Percentiles rank a stretch among this genome's conserved stretches.
Conservation (phyloP, 2,888 invertebrate species). For the Ernsta delagoae region DNA sequence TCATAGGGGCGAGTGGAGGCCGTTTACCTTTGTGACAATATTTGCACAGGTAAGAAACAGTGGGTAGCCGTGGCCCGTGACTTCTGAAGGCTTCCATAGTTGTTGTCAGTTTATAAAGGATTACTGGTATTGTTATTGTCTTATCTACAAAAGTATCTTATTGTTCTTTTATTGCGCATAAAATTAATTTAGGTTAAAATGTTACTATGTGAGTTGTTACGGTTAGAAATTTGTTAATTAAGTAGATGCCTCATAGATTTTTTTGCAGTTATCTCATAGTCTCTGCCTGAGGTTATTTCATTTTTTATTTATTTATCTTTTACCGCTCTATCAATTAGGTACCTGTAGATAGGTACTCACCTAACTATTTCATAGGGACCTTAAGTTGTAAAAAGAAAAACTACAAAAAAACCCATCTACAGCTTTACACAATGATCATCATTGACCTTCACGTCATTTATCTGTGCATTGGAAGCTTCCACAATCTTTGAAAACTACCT, state of each 20-base stretch:
- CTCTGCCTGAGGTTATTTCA: not conserved
- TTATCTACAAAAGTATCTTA: slow-evolving; percentile 3
- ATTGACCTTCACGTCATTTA: not conserved
- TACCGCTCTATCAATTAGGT: too few species aligned
- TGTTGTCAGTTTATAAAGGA: slow-evolving; percentile 8
- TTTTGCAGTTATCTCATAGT: too few species aligned
- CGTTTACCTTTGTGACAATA: slow-evolving; percentile 39
- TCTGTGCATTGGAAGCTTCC: not conserved
- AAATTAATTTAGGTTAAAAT: not conserved
- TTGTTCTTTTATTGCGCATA: not conserved
- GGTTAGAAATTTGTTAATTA: not conserved
- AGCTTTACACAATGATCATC: too few species aligned
- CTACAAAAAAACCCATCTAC: too few species aligned
- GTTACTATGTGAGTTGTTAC: not conserved
- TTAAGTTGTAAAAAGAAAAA: too few species aligned
- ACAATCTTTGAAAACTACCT: not conserved
- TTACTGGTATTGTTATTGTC: slow-evolving; percentile 8
- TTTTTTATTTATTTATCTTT: not conserved
- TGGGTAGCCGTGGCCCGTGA: slow-evolving; percentile 18
- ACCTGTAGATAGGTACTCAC: too few species aligned
- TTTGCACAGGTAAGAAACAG: slow-evolving; percentile 67
- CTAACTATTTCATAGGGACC: too few species aligned
- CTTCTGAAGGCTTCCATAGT: not conserved
- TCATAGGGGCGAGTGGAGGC: slow-evolving; percentile 66
- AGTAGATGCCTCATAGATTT: too few species aligned